phyloP scores from a whole-genome alignment of 2,888 invertebrate species.

The Odontocerum albicorne region DNA sequence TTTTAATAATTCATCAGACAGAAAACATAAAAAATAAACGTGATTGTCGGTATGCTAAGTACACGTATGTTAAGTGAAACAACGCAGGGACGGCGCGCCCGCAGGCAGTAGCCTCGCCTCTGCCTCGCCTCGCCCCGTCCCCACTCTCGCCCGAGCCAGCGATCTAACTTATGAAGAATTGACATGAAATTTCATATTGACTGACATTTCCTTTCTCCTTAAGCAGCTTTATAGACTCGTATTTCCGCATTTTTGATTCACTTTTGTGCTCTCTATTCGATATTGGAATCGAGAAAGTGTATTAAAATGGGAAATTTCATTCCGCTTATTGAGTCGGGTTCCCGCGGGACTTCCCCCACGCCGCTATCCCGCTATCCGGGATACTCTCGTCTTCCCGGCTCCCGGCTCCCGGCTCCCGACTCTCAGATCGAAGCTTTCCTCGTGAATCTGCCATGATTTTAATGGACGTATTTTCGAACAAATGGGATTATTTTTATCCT shows the following conservation, averaged over 20 bases:
- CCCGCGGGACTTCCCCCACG: constrained; percentile 6
- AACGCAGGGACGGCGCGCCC: too few species aligned
- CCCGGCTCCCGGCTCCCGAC: neutral
- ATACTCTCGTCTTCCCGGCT: constrained; percentile 2
- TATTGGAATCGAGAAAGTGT: constrained; percentile 32
- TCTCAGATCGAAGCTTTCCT: neutral
- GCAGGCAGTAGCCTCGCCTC: neutral
- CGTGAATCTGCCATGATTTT: constrained; percentile 12
- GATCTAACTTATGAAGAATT: constrained; percentile 35
- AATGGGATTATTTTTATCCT: constrained; percentile 15
- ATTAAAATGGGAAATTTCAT: constrained; percentile 36
- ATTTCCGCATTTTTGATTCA: constrained; percentile 22
- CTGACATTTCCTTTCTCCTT: constrained; percentile 34
- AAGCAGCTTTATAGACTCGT: constrained; percentile 30
- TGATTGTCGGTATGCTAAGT: too few species aligned
- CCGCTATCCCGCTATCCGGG: neutral
- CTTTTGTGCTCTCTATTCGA: constrained; percentile 29
- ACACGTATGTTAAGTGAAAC: too few species aligned
- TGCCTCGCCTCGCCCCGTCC: neutral
- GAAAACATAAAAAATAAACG: too few species aligned
- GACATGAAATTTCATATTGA: constrained; percentile 35
- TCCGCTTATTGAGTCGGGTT: constrained; percentile 29
- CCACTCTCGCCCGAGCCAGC: constrained; percentile 10
- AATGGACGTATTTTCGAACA: constrained; percentile 19
- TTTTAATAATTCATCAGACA: too few species aligned